Evolutionary conservation across 2,113 vertebrate species (phyloP), one percentile per base, ranked within the genome.

Genomic region (Willisornis vidua): DNA sequence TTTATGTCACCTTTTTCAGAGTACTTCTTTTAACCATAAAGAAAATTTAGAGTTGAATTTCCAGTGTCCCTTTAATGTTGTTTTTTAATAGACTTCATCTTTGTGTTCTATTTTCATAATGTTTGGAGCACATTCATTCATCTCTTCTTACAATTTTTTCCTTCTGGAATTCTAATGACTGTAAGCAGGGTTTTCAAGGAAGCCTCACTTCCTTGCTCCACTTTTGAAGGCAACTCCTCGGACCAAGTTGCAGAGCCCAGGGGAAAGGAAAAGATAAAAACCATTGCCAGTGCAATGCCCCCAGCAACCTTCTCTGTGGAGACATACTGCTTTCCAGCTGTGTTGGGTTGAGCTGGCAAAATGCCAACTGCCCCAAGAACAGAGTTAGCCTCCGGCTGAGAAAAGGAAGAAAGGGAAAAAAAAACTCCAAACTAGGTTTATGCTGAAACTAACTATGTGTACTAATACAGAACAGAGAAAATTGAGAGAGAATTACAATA

Each of bases 161-260:
- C 41, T 87, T 93, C 58, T 80, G 48, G 58, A 83, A 17, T 76
- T 89, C 31, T 89, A 66, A 83, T 24, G 81, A 28, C 39, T 55
- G 39, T 54, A 87, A 84, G 57, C 16, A 90, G 59, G 80, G 16
- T 92, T 96, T 96, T 85, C 65, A 76, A 90, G 63, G 54, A 95
- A 95, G 74, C 85, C 74, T 94, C 63, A 74, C 54, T 89, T 95
- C 63, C 83, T 37, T 93, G 81, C 74, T 87, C 66, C 0, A 2
- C 91, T 87, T 94, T 89, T 83, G 67, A 96, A 94, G 55, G 59
- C 12, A 3, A 14, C 4, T 66, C 10, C 43, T 91, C 28, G 45
- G 59, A 58, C n/a, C 20, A 52, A 33, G 41, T 24, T 72, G 35
- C 15, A 82, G 51, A 95, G 49, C 62, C 46, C 28, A 51, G 79